phyloP scores from a whole-genome alignment of 2,888 invertebrate genomes.

The Hyles lineata region DNA sequence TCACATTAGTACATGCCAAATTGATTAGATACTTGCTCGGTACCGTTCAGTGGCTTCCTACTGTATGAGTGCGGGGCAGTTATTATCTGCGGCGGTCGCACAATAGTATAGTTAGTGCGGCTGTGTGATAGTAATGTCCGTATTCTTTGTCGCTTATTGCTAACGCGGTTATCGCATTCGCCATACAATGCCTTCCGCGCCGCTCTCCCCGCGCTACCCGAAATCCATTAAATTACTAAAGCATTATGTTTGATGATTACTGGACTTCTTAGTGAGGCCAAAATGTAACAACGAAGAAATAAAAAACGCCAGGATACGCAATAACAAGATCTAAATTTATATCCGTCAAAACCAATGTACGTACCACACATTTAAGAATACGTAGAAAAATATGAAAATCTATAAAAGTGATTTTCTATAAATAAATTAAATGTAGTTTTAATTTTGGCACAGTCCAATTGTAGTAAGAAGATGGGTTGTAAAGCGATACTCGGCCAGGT shows the following conservation, averaged over 20 bases:
- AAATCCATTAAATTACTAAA: constrained; percentile 19
- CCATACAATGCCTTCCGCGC: not conserved
- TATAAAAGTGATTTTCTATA: too few relatives aligned
- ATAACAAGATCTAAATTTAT: too few relatives aligned
- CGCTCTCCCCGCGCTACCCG: not conserved
- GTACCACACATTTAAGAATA: too few relatives aligned
- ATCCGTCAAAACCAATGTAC: too few relatives aligned
- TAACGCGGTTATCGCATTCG: not conserved
- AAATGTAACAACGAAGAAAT: not conserved
- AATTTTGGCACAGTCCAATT: not conserved
- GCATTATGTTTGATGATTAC: constrained; percentile 13
- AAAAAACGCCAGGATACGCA: too few relatives aligned
- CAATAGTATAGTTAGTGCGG: not conserved
- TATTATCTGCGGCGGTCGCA: not conserved
- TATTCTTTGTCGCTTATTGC: constrained; percentile 10
- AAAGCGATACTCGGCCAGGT: not conserved
- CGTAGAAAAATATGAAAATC: too few relatives aligned
- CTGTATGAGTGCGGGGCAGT: not conserved
- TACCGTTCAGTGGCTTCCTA: too few relatives aligned
- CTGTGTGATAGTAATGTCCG: not conserved
- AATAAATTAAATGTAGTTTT: not conserved
- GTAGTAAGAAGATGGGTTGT: not conserved
- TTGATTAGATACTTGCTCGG: too few relatives aligned
- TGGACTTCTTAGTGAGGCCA: not conserved
- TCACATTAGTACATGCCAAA: too few relatives aligned